Evolutionary conservation across 2,113 vertebrate genomes (phyloP), one percentile per base, ranked within the genome.

Genomic region (Daphoenositta chrysoptera): DNA sequence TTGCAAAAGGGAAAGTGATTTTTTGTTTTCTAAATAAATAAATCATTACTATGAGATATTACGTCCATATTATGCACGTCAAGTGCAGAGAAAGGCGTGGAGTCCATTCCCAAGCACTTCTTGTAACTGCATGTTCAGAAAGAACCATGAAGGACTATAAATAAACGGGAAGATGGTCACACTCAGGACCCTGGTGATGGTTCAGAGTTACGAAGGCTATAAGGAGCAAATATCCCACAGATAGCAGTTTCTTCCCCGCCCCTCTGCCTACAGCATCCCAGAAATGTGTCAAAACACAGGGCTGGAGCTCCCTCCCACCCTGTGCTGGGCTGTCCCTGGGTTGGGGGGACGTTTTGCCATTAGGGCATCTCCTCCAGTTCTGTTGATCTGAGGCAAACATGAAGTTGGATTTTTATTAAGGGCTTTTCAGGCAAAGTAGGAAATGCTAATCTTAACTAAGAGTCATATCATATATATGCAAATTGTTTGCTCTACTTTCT

Each of bases 401-500:
- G 21, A 54, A 54, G 72, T 42, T 84, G 28, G 51, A 68, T 94
- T 91, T 94, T 65, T 89, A 95, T 94, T 92, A 89, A 81, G 81
- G 81, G 61, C 30, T 95, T 95, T 61, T 83, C 81, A 95, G 87
- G 93, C 69, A 1, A 95, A 91, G 87, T 79, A 87, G 73, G 78
- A 96, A 97, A 96, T 89, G 89, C 60, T 96, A 96, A 94, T 95
- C 91, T 96, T 92, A 94, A 95, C 95, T 72, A 93, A 96, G 94
- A 97, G 84, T 94, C 94, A 89, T 82, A 95, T 87, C 89, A 81
- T 84, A 91, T 94, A 94, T 95, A 97, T 96, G 95, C 95, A 97
- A 95, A 96, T 95, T 91, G 89, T 87, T 96, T 95, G 96, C 96
- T 97, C 96, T 95, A 96, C 95, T 96, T 97, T 96, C 94, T 93